Evolutionary conservation across 1,140 invertebrate species (phyloP).

Genomic region (Drosophila aff.): DNA sequence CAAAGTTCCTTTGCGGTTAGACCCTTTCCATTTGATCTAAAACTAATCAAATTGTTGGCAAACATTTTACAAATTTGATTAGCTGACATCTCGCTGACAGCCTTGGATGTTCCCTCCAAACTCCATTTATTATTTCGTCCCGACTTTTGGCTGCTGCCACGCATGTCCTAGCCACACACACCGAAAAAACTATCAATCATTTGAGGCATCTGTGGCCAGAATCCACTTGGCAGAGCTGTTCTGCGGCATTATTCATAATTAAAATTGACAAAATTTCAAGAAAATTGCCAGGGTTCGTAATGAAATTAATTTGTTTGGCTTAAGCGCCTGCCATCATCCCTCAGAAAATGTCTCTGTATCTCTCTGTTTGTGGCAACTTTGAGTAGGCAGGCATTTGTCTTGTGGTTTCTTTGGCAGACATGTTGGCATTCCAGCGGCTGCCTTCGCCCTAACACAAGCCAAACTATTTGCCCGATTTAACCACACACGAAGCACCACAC

Average conservation of each 20-base stretch:
- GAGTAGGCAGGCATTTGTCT: slow-evolving; percentile 44
- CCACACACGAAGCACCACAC: slow-evolving; percentile 13
- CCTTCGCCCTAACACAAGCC: slow-evolving; percentile 38
- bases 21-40: slow-evolving; percentile 25
- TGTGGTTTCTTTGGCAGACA: slow-evolving; percentile 58
- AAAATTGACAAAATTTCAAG: slow-evolving; percentile 68
- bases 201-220: slow-evolving; percentile 48
- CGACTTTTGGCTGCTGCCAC: slow-evolving; percentile 25
- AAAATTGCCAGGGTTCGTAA: slow-evolving; percentile 34
- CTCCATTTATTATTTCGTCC: slow-evolving; percentile 17
- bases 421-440: slow-evolving; percentile 63
- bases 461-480: slow-evolving; percentile 37
- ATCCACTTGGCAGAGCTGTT: slow-evolving; percentile 11
- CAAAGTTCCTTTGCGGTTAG: background rate
- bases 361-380: slow-evolving; percentile 52
- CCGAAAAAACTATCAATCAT: slow-evolving; percentile 69
- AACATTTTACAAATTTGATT: slow-evolving; percentile 42
- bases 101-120: slow-evolving; percentile 3
- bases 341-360: background rate
- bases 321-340: slow-evolving; percentile 18
- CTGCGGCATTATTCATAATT: slow-evolving; percentile 74
- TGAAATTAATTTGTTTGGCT: slow-evolving; percentile 72
- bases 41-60: slow-evolving; percentile 63
- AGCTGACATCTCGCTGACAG: slow-evolving; percentile 10
- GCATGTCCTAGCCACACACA: slow-evolving; percentile 22